These are phyloP conservation scores for Acipenser ruthenus DNA, from an alignment of 2,797 vertebrate species.

Conservation along the genomic window DNA sequence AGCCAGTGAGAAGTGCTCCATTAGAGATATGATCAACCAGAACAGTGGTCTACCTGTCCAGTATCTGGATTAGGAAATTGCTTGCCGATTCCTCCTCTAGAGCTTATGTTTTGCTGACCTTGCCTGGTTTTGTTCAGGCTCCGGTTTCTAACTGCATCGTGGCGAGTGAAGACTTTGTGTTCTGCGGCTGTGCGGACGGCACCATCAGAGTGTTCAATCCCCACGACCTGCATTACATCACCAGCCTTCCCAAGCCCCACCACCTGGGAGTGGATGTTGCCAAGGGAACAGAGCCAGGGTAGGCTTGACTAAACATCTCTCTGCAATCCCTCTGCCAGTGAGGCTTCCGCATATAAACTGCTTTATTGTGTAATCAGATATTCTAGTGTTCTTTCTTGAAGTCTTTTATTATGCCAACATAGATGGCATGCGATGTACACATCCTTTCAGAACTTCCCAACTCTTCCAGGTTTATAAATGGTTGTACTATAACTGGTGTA, in stretches of 20 bases:
- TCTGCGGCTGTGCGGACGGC: constrained; percentile 78
- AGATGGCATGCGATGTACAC: no score
- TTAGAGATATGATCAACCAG: no score
- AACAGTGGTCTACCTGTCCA: background rate
- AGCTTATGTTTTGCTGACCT: accelerated
- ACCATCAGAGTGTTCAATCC: constrained; percentile 64
- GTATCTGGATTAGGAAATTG: background rate
- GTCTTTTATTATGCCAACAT: no score
- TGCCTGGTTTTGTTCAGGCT: constrained; percentile 29
- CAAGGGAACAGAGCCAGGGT: constrained; percentile 46
- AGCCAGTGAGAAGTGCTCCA: no score
- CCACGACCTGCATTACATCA: constrained; percentile 57
- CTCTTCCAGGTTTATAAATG: no score
- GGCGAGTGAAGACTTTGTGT: constrained; percentile 61
- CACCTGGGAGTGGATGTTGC: constrained; percentile 65
- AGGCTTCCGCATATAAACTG: no score
- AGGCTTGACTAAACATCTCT: constrained; percentile 8
- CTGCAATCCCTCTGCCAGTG: no score
- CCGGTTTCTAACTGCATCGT: constrained; percentile 52
- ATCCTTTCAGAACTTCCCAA: no score
- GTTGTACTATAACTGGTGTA: no score
- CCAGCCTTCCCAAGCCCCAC: constrained; percentile 70
- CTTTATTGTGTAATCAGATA: no score
- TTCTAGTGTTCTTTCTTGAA: no score
- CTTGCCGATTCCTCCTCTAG: background rate